phyloP scores from a whole-genome alignment of 92 coral and sea anemone genomes.

The Porites evermanni region DNA sequence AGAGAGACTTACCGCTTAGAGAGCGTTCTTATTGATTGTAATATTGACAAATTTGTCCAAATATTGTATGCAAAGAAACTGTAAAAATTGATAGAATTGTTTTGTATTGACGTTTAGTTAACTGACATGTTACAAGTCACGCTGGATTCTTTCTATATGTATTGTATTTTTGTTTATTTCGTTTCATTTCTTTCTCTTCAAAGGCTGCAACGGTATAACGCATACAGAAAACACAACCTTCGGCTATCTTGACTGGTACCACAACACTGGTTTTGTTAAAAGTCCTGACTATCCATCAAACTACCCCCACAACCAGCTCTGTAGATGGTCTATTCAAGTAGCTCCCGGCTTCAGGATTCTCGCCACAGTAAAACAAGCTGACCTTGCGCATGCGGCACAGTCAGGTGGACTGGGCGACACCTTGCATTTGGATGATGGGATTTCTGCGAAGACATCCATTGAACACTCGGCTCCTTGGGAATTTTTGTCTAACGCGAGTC shows the following conservation, averaged over 20 bases:
- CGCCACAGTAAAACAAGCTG: slow-evolving; percentile 22
- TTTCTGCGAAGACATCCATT: slow-evolving; percentile 1
- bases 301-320: slow-evolving; percentile 54
- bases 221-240: slow-evolving; percentile 54
- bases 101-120: too few species aligned
- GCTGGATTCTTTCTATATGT: too few species aligned
- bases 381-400: slow-evolving; percentile 34
- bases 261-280: slow-evolving; percentile 65
- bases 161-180: too few species aligned
- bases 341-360: slow-evolving; percentile 51
- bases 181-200: background rate
- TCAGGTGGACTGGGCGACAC: slow-evolving; percentile 43
- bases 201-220: slow-evolving; percentile 67
- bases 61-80: too few species aligned
- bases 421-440: slow-evolving; percentile 51
- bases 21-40: too few species aligned
- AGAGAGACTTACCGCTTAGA: too few species aligned
- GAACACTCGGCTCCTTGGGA: slow-evolving; percentile 38
- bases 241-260: slow-evolving; percentile 73
- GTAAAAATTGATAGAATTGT: too few species aligned
- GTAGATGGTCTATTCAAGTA: slow-evolving; percentile 78
- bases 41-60: too few species aligned
- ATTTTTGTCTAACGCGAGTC: slow-evolving; percentile 45
- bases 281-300: slow-evolving; percentile 67
- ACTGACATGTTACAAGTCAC: too few species aligned